Conservation (phyloP, 2,888 invertebrate genomes). For the Idaea biselata region DNA sequence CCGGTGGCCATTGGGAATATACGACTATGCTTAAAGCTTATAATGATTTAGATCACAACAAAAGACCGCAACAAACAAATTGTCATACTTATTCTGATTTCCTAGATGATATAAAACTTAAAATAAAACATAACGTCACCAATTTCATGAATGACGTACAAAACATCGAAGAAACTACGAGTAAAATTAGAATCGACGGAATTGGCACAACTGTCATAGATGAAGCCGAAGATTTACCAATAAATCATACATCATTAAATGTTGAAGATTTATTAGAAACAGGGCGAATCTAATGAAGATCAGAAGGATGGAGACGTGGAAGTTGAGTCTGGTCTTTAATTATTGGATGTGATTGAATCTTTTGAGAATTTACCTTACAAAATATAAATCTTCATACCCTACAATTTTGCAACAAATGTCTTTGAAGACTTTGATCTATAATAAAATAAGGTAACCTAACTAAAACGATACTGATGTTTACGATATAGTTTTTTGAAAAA, state of each 20-base stretch:
- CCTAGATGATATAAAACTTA: background rate
- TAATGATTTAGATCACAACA: too few species aligned
- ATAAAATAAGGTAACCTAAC: too few species aligned
- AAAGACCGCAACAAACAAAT: background rate
- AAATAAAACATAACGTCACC: background rate
- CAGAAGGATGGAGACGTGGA: background rate
- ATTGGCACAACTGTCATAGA: conserved; percentile 1
- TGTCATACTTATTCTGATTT: background rate
- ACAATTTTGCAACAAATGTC: too few species aligned
- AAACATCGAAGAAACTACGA: conserved; percentile 8
- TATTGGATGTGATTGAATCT: background rate
- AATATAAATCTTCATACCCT: too few species aligned
- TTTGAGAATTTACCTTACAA: background rate
- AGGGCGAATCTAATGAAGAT: background rate
- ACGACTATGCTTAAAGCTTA: too few species aligned
- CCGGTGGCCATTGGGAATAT: too few species aligned
- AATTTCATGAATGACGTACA: background rate
- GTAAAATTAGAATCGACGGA: conserved; percentile 10
- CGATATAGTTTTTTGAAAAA: too few species aligned
- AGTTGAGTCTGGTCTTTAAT: background rate
- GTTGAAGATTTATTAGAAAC: background rate
- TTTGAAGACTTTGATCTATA: too few species aligned
- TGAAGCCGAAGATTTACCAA: background rate
- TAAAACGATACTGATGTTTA: too few species aligned
- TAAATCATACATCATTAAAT: background rate